phyloP scores from a whole-genome alignment of 2,888 invertebrate species.

The Ommatoiulus sabulosus region DNA sequence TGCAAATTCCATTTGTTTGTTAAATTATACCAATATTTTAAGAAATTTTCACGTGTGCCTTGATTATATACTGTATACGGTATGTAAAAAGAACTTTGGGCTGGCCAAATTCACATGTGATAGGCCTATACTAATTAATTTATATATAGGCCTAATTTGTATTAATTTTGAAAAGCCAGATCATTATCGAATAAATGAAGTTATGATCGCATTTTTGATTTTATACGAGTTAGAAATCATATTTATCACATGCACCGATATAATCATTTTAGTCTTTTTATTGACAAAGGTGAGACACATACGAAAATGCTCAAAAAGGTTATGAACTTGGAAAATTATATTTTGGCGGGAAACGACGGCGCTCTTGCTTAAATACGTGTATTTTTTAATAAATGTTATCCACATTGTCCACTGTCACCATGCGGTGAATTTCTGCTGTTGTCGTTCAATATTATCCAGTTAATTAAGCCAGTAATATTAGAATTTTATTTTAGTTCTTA shows the following conservation, averaged over 20 bases:
- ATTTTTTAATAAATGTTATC: no score
- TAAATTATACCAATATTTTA: not conserved
- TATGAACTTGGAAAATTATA: not conserved
- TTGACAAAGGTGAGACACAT: no score
- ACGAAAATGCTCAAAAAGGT: no score
- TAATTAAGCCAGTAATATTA: no score
- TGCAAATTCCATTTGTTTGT: not conserved
- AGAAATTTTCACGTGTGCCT: not conserved
- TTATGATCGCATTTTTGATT: not conserved
- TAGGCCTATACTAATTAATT: not conserved
- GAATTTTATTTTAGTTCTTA: no score
- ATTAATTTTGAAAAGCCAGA: not conserved
- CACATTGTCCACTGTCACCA: no score
- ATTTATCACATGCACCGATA: no score
- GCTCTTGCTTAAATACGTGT: not conserved
- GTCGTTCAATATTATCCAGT: no score
- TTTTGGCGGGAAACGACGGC: conserved; percentile 23
- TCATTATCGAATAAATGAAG: not conserved
- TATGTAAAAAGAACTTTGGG: not conserved
- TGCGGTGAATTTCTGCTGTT: no score
- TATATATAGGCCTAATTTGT: not conserved
- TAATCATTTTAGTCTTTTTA: no score
- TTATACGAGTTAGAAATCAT: no score
- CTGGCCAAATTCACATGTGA: not conserved
- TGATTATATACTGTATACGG: not conserved